Evolutionary conservation across 64 coral and sea anemone genomes (phyloP).

Genomic region (Dendronephthya gigantea): DNA sequence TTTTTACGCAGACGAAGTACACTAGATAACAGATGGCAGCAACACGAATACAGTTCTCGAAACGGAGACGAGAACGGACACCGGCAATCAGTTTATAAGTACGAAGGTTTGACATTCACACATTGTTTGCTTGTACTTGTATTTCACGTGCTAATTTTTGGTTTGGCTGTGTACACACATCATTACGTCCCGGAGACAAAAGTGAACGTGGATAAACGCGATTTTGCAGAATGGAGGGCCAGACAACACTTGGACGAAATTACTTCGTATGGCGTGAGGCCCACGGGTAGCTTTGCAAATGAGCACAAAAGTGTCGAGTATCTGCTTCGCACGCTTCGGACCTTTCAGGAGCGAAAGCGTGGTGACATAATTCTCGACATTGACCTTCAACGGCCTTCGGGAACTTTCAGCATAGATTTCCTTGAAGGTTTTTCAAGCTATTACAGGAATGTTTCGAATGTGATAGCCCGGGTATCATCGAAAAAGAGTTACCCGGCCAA

Average conservation of each 20-base stretch:
- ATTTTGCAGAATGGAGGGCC: slow-evolving; percentile 86
- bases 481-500: slow-evolving; percentile 46
- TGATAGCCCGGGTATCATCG: slow-evolving; percentile 53
- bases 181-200: slow-evolving; percentile 46
- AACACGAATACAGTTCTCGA: not conserved
- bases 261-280: slow-evolving; percentile 64
- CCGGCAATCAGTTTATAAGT: not conserved
- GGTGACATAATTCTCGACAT: slow-evolving; percentile 55
- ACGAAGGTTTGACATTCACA: not conserved
- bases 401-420: slow-evolving; percentile 58
- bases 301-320: slow-evolving; percentile 78
- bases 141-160: not conserved
- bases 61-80: not conserved
- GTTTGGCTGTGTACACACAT: slow-evolving; percentile 15
- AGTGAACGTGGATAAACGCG: slow-evolving; percentile 34
- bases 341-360: slow-evolving; percentile 36
- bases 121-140: not conserved
- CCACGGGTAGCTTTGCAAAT: slow-evolving; percentile 78
- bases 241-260: slow-evolving; percentile 57
- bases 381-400: slow-evolving; percentile 56
- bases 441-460: slow-evolving; percentile 78
- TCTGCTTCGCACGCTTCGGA: slow-evolving; percentile 34
- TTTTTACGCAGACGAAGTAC: not conserved
- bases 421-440: slow-evolving; percentile 48
- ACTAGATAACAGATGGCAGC: not conserved